phyloP scores from a whole-genome alignment of 1,140 invertebrate species.

The Plodia interpunctella region DNA sequence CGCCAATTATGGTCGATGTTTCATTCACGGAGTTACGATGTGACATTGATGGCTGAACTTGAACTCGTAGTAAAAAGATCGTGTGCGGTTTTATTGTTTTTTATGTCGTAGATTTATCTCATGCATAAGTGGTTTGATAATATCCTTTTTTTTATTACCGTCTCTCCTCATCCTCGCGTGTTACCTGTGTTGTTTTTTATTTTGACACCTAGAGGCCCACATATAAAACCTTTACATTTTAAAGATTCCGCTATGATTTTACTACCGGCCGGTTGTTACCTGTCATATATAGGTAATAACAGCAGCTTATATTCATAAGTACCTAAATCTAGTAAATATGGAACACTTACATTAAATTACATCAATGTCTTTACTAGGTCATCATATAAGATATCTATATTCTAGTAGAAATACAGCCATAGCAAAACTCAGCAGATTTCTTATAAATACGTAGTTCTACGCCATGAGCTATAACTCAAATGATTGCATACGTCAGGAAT shows the following conservation, averaged over 20 bases:
- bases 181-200: no score
- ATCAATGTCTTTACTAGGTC: not conserved
- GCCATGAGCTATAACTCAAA: slow-evolving; percentile 70
- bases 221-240: no score
- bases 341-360: slow-evolving; percentile 3
- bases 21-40: slow-evolving; percentile 36
- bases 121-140: no score
- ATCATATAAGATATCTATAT: not conserved
- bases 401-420: slow-evolving; percentile 44
- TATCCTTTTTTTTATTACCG: no score
- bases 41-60: slow-evolving; percentile 7
- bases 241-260: no score
- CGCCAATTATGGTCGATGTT: slow-evolving; percentile 46
- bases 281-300: no score
- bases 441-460: slow-evolving; percentile 58
- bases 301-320: no score
- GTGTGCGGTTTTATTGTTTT: not conserved
- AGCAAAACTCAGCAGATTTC: slow-evolving; percentile 57
- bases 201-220: no score
- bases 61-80: slow-evolving; percentile 4
- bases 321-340: no score
- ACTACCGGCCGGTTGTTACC: no score
- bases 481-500: slow-evolving; percentile 72
- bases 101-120: not conserved
- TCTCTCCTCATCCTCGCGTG: no score